phyloP scores from a whole-genome alignment of 2,888 invertebrate species.

The Rhingia rostrata region DNA sequence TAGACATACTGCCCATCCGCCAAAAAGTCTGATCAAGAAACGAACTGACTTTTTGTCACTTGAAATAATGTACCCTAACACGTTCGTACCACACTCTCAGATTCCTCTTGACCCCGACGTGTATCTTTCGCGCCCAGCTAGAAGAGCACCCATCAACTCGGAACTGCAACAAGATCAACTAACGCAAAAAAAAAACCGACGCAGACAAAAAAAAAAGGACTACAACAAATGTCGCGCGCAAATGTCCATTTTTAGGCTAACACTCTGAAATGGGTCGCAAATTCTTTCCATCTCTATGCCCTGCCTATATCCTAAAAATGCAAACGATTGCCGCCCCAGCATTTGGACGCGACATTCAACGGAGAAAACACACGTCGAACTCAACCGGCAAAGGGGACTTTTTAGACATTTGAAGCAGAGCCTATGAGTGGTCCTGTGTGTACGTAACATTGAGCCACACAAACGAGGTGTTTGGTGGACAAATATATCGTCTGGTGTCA shows the following conservation, averaged over 20 bases:
- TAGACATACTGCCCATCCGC: conserved; percentile 1
- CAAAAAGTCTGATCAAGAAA: neutral
- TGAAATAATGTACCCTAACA: conserved; percentile 55
- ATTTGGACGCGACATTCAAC: conserved; percentile 12
- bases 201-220: too few species aligned
- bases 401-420: conserved; percentile 53
- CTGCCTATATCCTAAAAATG: conserved; percentile 27
- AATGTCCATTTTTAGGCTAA: conserved; percentile 69
- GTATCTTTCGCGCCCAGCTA: conserved; percentile 5
- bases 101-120: neutral
- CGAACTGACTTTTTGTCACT: conserved; percentile 60
- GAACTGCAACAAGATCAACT: conserved; percentile 31
- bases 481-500: conserved; percentile 71
- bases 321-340: conserved; percentile 45
- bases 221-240: conserved; percentile 36
- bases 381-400: neutral
- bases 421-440: conserved; percentile 44
- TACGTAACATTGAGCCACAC: conserved; percentile 34
- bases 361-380: neutral
- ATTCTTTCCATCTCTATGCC: conserved; percentile 37
- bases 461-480: conserved; percentile 71
- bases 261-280: conserved; percentile 69
- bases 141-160: conserved; percentile 24
- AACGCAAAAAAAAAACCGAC: conserved; percentile 8
- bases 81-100: conserved; percentile 27